Base-by-base conservation (phyloP, 2,113 vertebrate species). In the Saccopteryx leptura region DNA sequence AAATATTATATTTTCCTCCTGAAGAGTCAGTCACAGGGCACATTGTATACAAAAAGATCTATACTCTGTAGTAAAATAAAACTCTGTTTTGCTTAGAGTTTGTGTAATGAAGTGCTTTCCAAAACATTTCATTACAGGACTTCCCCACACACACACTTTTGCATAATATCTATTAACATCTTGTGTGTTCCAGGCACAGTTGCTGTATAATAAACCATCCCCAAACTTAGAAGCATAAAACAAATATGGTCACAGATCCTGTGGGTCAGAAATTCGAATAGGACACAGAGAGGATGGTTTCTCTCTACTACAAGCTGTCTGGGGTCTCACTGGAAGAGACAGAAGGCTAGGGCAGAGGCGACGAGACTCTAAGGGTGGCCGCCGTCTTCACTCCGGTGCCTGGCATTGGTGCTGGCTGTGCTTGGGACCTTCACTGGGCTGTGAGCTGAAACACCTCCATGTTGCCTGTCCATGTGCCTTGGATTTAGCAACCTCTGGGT, bases 121-220 rank as follows among this genome's bases (percentile, higher is more conserved):
- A 50, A 71, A 92, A 90, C 58, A 52, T 80, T 75, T 60, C 48
- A 88, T 87, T 68, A 69, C 28, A 75, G 87, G 63, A 21, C 15
- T 48, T 3, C 13, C 18, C 9, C 50, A 39, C 39, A 39, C 39
- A 39, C 39, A 39, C 39, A 39, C 17, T 75, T 89, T 86, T 72
- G 60, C 79, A 10, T 81, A 54, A 19, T 71, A 33, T 75, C 72
- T 68, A n/a, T 91, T 72, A 74, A 46, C 83, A 17, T 71, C 31
- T 50, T 91, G 71, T 58, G 88, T 71, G 91, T 89, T 87, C 54
- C 8, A 48, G 61, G 63, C 60, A 52, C 85, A 60, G 0, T 4
- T 75, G 93, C 84, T 71, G 31, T 11, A 2, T 46, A 18, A 74
- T 63, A 78, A 81, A 66, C 68, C 31, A 15, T 68, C 56, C 63